Evolutionary conservation across 2,797 vertebrate genomes (phyloP), one percentile per base, ranked within the genome.

Genomic region (Heterohyrax brucei): DNA sequence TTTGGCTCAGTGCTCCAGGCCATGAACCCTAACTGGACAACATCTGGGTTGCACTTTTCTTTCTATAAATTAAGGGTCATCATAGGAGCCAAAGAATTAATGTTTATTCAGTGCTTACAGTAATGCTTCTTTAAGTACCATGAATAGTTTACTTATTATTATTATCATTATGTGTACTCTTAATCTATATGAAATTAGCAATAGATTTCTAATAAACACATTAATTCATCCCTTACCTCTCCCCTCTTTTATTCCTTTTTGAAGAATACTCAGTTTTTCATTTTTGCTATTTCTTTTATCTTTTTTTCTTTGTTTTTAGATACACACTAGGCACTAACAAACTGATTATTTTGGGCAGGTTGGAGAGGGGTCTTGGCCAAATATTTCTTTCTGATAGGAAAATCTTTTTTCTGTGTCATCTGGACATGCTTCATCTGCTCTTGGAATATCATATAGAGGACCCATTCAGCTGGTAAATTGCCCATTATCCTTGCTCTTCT

Each of bases 361-460:
- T 39, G 33, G 8, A 18, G 16, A 73, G 22, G 59, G 28, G 1
- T 26, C 44, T 85, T 85, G 82, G n/a, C 6, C 3, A 90, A 90
- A 59, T 78, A 82, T 83, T 78, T 79, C 21, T 92, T 92, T 8
- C n/a, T 86, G 18, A 61, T 53, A 76, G 56, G 39, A 90, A 68
- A 73, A 78, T 22, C 2, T 86, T 70, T 44, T 50, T 24, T 62
- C 13, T 75, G 44, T 68, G 30, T 96, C 61, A 85, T 90, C 19
- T 88, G 87, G 56, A 66, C 19, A 44, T 85, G 61, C 90, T 84
- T 85, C 30, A 93, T 84, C 28, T 64, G 72, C 22, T 87, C 76
- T 79, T 24, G 56, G 48, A 75, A 13, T 18, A 72, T 53, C 68
- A 92, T 53, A 56, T 2, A 84, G 61, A 95, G 26, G 77, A 39